These are phyloP conservation scores for Pseudococcus jackbeardsleyi DNA, from an alignment of 2,888 invertebrate genomes.

Conservation along the genomic window DNA sequence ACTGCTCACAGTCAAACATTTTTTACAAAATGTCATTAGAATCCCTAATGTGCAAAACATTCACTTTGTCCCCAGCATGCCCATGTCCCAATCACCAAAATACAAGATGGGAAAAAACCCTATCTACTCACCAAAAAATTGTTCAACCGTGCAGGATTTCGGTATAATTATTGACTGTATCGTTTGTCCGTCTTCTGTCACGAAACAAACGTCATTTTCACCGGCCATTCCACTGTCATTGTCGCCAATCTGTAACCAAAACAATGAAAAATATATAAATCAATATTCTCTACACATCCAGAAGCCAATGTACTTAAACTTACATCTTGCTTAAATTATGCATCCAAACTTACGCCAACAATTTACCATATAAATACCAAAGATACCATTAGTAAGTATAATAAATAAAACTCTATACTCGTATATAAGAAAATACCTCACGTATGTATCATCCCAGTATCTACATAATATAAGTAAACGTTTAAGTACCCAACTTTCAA, in stretches of 20 bases:
- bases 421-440: not conserved
- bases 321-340: not conserved
- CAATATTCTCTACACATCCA: not conserved
- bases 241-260: conserved; percentile 59
- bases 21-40: too few species aligned
- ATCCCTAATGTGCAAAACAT: too few species aligned
- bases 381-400: not conserved
- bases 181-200: conserved; percentile 61
- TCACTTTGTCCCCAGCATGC: too few species aligned
- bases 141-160: conserved; percentile 55
- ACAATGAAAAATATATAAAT: not conserved
- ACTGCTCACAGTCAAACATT: too few species aligned
- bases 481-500: not conserved
- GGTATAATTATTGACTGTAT: conserved; percentile 58
- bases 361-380: not conserved
- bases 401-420: not conserved
- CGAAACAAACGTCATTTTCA: conserved; percentile 63
- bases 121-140: conserved; percentile 60
- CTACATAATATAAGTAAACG: too few species aligned
- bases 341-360: not conserved
- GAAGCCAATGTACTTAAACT: not conserved
- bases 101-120: not conserved
- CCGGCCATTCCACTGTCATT: conserved; percentile 64
- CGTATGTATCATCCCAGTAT: not conserved
- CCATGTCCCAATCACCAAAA: not conserved